Base-by-base conservation (phyloP, 1,140 invertebrate genomes). In the Homalodisca vitripennis region DNA sequence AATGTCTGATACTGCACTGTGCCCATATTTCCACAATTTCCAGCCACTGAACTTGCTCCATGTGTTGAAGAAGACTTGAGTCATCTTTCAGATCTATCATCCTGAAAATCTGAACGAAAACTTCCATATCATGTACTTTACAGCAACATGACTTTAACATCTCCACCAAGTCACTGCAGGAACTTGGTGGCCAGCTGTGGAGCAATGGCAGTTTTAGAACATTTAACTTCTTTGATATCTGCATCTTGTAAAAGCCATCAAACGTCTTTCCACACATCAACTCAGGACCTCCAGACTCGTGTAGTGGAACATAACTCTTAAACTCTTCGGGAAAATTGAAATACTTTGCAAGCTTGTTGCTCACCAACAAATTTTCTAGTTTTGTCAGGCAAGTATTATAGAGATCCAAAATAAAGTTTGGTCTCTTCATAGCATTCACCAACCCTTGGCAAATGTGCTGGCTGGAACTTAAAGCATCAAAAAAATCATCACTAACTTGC, bases 41-140 rank as follows among this genome's bases (percentile, higher is more conserved):
- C 34, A 74, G 34, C 73, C 73, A 74, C 6, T 64, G 26, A n/a
- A 71, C 27, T 48, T 31, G n/a, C 14, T 57, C 31, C 6, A 74
- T 34, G 48, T 66, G 60, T 20, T 53, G 29, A 14, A n/a, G 0
- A 34, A 72, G 46, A 57, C 70, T 41, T 0, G 26, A 30, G 1
- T 65, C 69, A 34, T 47, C 32, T n/a, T 68, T 68, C n/a, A 60
- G 34, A n/a, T 68, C 70, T 22, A 74, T 68, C 27, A 65, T 14
- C 24, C 73, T 34, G 12, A 74, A 66, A 22, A 48, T 48, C 48
- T 66, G 10, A 17, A 14, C 3, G 26, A 47, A 46, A 20, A 48
- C 22, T 47, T 66, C 22, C 26, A 24, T 12, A 48, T 47, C 26
- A 26, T 66, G 14, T 22, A 64, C 12, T 32, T 17, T 41, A 20